These are phyloP conservation scores for Intellagama lesueurii DNA, from an alignment of 2,797 vertebrate genomes.

Conservation along the genomic window DNA sequence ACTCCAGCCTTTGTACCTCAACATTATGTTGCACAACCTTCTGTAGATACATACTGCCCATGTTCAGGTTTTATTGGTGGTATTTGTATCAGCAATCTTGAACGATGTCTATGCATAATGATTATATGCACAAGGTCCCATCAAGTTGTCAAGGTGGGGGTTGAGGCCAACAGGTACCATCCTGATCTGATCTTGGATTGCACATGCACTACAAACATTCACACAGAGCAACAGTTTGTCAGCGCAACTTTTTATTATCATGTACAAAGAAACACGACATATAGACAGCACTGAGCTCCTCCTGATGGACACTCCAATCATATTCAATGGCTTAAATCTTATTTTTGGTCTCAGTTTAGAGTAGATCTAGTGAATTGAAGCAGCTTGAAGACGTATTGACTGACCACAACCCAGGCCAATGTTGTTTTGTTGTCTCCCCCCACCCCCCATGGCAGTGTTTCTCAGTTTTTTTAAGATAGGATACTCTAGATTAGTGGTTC, in stretches of 20 bases:
- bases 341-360: too few species aligned
- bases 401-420: too few species aligned
- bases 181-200: not conserved
- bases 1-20: not conserved
- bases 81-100: too few species aligned
- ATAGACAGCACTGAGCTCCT: not conserved
- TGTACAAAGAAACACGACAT: not conserved
- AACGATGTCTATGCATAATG: too few species aligned
- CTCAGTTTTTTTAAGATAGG: not conserved
- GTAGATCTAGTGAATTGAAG: too few species aligned
- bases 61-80: not conserved
- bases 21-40: not conserved
- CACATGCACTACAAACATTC: not conserved
- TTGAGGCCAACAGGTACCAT: not conserved
- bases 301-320: not conserved
- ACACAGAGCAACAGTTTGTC: not conserved
- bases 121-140: not conserved
- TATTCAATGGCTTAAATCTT: not conserved
- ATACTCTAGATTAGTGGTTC: not conserved
- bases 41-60: not conserved
- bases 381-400: too few species aligned
- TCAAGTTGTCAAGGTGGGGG: not conserved
- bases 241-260: not conserved
- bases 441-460: not conserved
- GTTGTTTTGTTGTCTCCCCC: too few species aligned